Percentiles rank a stretch among this genome's conserved stretches.
Evolutionary conservation across 2,113 vertebrate genomes (phyloP).

Genomic region (Crotalus horridus): DNA sequence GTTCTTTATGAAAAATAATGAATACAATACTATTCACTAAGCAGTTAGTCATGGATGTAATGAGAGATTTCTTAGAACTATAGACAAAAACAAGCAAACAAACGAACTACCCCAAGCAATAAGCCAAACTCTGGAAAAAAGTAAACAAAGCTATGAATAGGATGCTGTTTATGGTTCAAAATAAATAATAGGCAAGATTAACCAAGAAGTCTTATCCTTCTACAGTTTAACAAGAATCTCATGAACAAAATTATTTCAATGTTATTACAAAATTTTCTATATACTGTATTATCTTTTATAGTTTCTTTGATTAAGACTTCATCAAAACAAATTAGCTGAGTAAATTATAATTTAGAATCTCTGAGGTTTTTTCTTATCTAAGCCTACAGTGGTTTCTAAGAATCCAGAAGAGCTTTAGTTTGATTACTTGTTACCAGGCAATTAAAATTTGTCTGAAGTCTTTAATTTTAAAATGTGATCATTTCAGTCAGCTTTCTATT

Average conservation of each 20-base stretch:
- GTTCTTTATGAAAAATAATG: neutral
- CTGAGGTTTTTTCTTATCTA: neutral
- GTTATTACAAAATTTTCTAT: neutral
- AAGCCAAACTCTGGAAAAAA: neutral
- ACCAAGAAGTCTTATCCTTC: neutral
- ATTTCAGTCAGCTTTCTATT: neutral
- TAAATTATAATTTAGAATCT: neutral
- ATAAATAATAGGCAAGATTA: neutral
- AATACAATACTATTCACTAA: neutral
- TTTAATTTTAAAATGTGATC: neutral
- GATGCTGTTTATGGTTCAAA: neutral
- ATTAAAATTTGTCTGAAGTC: neutral
- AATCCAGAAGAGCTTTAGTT: neutral
- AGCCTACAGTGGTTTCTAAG: neutral
- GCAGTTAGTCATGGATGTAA: neutral
- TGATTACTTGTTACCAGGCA: neutral
- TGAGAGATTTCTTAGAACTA: neutral
- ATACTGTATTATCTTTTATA: neutral
- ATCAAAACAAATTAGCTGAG: neutral
- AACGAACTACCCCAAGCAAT: neutral
- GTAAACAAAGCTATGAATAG: neutral
- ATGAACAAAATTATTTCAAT: neutral
- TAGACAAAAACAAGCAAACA: neutral
- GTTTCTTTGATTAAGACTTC: neutral
- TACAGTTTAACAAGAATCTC: neutral